These are phyloP conservation scores for Hirtodrosophila cameraria DNA, from an alignment of 2,888 invertebrate genomes.

Conservation along the genomic window DNA sequence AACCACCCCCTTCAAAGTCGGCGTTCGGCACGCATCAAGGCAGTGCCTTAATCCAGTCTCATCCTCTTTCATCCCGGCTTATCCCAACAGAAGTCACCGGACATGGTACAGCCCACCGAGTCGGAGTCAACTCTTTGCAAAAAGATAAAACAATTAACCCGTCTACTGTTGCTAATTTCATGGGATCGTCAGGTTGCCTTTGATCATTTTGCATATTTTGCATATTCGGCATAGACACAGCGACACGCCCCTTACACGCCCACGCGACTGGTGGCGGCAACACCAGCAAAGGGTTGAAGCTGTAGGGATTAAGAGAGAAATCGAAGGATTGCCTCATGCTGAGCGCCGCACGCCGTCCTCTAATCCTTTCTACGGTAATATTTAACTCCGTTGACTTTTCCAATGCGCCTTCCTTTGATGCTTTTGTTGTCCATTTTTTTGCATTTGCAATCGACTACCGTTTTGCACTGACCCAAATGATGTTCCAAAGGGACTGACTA, in stretches of 20 bases:
- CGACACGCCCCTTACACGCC: conserved; percentile 60
- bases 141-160: conserved; percentile 69
- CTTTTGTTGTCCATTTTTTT: conserved; percentile 32
- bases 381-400: conserved; percentile 34
- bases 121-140: conserved; percentile 68
- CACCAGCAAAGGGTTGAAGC: conserved; percentile 38
- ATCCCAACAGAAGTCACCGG: conserved; percentile 76
- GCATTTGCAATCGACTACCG: conserved; percentile 51
- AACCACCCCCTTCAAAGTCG: conserved; percentile 14
- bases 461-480: conserved; percentile 17
- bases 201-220: conserved; percentile 52
- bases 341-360: conserved; percentile 41
- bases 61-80: conserved; percentile 78
- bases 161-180: conserved; percentile 80
- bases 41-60: conserved; percentile 66
- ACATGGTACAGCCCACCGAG: conserved; percentile 55
- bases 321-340: conserved; percentile 25
- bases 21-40: conserved; percentile 17
- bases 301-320: conserved; percentile 16
- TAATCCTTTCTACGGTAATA: conserved; percentile 14
- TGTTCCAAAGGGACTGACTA: not conserved
- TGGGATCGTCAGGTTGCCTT: conserved; percentile 44
- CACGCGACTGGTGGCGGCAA: conserved; percentile 48
- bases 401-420: conserved; percentile 30
- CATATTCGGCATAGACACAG: conserved; percentile 55